These are phyloP conservation scores for Tetranychus piercei DNA, from an alignment of 2,888 invertebrate genomes.

Conservation along the genomic window DNA sequence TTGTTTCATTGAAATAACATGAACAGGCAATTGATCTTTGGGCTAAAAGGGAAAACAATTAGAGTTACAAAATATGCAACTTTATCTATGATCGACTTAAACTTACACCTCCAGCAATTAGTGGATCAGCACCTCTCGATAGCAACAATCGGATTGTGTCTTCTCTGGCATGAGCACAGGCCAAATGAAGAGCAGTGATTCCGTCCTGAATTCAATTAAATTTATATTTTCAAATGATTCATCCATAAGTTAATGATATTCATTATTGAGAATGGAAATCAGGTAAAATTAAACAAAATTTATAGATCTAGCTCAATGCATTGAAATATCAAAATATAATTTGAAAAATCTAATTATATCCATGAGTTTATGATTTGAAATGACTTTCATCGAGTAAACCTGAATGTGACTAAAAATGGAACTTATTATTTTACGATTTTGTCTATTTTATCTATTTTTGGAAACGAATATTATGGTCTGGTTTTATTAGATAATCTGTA, in stretches of 20 bases:
- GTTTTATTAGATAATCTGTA: too few species aligned
- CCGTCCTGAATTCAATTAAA: conserved; percentile 52
- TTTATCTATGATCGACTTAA: neutral
- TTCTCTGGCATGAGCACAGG: conserved; percentile 81
- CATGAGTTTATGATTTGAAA: too few species aligned
- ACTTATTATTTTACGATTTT: too few species aligned
- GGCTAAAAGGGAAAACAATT: conserved; percentile 42
- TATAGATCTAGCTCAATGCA: too few species aligned
- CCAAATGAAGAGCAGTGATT: conserved; percentile 81
- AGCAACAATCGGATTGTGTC: conserved; percentile 79
- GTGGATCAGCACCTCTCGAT: conserved; percentile 71
- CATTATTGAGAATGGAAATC: neutral
- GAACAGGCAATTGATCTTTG: conserved; percentile 78
- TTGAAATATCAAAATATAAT: neutral
- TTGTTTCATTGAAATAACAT: conserved; percentile 78
- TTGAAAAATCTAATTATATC: neutral
- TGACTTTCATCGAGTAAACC: too few species aligned
- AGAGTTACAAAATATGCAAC: neutral
- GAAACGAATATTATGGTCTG: too few species aligned
- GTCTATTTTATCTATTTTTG: too few species aligned
- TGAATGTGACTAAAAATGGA: too few species aligned
- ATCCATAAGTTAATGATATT: neutral
- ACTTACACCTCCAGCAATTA: conserved; percentile 81
- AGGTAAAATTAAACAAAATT: too few species aligned
- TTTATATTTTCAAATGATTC: neutral